Evolutionary conservation across 2,797 vertebrate species (phyloP).

Genomic region (Picus viridis): DNA sequence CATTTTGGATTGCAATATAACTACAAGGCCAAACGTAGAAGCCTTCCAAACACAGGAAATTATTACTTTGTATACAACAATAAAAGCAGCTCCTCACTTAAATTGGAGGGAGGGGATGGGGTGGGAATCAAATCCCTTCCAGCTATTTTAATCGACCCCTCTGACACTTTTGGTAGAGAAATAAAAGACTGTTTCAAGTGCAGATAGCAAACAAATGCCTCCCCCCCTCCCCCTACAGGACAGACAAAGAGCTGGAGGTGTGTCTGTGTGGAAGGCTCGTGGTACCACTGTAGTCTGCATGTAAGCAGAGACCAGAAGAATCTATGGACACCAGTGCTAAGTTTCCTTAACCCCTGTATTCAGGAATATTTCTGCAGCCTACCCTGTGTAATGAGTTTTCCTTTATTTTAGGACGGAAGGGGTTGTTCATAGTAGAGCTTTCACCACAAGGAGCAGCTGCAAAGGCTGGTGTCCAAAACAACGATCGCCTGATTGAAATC

Average conservation of each 20-base stretch:
- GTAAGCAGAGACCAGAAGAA: background rate
- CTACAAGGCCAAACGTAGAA: background rate
- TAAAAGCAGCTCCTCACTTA: background rate
- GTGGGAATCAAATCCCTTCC: background rate
- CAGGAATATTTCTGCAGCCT: background rate
- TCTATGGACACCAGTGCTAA: background rate
- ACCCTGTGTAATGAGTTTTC: background rate
- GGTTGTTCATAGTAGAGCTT: constrained; percentile 85
- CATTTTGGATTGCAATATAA: background rate
- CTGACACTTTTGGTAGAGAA: background rate
- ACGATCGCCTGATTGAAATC: constrained; percentile 89
- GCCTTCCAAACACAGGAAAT: background rate
- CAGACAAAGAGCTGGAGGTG: background rate
- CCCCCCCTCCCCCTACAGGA: background rate
- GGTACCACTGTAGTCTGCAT: background rate
- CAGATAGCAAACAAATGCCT: background rate
- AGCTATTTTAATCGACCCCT: background rate
- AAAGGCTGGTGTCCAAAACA: constrained; percentile 84
- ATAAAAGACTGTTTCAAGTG: background rate
- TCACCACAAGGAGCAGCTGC: constrained; percentile 80
- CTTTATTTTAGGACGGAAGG: constrained; percentile 79
- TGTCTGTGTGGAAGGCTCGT: background rate
- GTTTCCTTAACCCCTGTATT: background rate
- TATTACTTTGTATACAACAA: background rate
- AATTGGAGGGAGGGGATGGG: background rate